Evolutionary conservation across 2,113 vertebrate genomes (phyloP).

Genomic region (Colius striatus): DNA sequence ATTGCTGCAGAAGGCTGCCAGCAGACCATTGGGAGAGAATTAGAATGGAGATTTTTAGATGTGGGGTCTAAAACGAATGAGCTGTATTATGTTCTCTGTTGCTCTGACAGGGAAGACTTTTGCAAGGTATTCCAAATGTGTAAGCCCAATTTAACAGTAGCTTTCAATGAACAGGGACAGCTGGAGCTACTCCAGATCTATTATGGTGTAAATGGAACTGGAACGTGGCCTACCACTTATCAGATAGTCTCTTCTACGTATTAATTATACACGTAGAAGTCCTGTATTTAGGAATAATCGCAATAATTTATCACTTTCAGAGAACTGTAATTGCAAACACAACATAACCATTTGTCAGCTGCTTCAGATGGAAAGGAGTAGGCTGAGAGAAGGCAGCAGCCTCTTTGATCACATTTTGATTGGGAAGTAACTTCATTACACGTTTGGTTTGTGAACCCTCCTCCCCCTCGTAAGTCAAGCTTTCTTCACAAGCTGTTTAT

Average conservation of each 20-base stretch:
- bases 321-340: slow-evolving; percentile 64
- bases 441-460: slow-evolving; percentile 1
- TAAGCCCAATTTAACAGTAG: slow-evolving; percentile 7
- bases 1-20: background rate
- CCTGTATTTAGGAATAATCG: slow-evolving; percentile 58
- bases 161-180: slow-evolving; percentile 25
- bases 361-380: slow-evolving; percentile 60
- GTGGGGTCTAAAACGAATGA: background rate
- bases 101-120: background rate
- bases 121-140: slow-evolving; percentile 21
- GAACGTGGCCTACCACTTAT: slow-evolving; percentile 45
- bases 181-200: slow-evolving; percentile 43
- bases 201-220: slow-evolving; percentile 53
- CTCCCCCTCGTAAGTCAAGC: slow-evolving; percentile 25
- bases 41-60: background rate
- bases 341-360: slow-evolving; percentile 61
- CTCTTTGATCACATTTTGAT: slow-evolving; percentile 55
- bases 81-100: background rate
- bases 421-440: slow-evolving; percentile 37
- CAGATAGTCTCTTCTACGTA: slow-evolving; percentile 40
- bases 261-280: slow-evolving; percentile 63
- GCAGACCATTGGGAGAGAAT: background rate
- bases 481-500: slow-evolving; percentile 26
- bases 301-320: slow-evolving; percentile 66
- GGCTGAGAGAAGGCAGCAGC: slow-evolving; percentile 57